Conservation (phyloP, 2,797 vertebrate genomes). For the Arrhamphus sclerolepis region DNA sequence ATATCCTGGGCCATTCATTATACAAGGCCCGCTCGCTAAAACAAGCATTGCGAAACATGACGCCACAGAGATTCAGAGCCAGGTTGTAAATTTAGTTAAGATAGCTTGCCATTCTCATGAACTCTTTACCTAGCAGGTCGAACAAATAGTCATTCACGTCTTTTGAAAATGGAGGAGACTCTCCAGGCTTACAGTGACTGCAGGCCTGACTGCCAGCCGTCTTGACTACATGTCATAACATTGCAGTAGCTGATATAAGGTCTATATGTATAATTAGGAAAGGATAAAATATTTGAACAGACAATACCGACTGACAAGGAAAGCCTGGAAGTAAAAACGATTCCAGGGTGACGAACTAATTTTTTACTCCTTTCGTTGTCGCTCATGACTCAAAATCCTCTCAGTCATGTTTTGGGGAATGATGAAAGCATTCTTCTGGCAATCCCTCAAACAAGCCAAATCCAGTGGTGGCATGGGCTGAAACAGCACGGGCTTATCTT, state of each 20-base stretch:
- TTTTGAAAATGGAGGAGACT: conserved; percentile 34
- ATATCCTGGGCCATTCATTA: conserved; percentile 47
- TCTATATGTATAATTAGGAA: conserved; percentile 12
- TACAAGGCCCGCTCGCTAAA: conserved; percentile 41
- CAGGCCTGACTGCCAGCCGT: conserved; percentile 20
- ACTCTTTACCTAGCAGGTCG: conserved; percentile 72
- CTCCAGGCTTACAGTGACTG: conserved; percentile 33
- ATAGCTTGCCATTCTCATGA: conserved; percentile 72
- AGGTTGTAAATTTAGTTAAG: conserved; percentile 71
- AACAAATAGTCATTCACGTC: conserved; percentile 57
- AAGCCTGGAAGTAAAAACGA: conserved; percentile 49
- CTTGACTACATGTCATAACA: conserved; percentile 13
- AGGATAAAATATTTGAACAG: conserved; percentile 7
- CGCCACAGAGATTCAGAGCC: conserved; percentile 57
- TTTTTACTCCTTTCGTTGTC: conserved; percentile 41
- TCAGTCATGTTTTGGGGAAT: conserved; percentile 67
- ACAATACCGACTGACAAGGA: conserved; percentile 4
- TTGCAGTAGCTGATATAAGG: background rate
- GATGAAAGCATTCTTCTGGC: conserved; percentile 86
- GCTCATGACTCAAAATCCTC: conserved; percentile 58
- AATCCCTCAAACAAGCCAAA: conserved; percentile 73
- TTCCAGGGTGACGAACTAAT: conserved; percentile 56
- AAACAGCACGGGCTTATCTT: conserved; percentile 76
- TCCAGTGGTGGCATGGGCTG: conserved; percentile 68
- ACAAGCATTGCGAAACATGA: conserved; percentile 70